Percentiles rank a stretch among this genome's conserved stretches.
Conservation (phyloP, 2,113 vertebrate species). For the Zosterops borbonicus region DNA sequence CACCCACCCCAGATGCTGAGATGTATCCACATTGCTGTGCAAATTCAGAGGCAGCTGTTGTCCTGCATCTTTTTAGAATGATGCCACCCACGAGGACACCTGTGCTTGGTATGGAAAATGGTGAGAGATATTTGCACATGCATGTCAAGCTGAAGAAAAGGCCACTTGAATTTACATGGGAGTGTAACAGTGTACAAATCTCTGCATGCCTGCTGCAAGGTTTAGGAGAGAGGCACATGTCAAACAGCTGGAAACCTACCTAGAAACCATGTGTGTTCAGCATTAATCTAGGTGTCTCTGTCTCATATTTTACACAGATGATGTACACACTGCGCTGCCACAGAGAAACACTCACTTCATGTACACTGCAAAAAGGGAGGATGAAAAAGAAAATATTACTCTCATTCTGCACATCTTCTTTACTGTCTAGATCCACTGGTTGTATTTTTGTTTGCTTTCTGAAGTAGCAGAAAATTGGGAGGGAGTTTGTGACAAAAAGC, state of each 20-base stretch:
- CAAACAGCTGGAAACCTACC: neutral
- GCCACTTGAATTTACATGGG: neutral
- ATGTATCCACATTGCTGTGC: rapidly evolving
- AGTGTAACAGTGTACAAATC: neutral
- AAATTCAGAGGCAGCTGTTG: neutral
- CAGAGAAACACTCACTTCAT: neutral
- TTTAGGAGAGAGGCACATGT: neutral
- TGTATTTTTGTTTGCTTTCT: conserved; percentile 52
- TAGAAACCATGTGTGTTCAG: neutral
- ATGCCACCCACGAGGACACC: neutral
- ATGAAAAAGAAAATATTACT: neutral
- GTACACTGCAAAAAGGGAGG: neutral
- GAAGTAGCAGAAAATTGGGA: conserved; percentile 55
- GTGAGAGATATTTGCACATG: neutral
- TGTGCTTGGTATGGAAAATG: neutral
- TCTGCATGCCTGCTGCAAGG: neutral
- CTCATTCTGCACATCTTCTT: neutral
- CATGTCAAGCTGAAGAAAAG: neutral
- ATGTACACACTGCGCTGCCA: neutral
- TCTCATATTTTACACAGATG: neutral
- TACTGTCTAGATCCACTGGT: neutral
- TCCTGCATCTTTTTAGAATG: neutral
- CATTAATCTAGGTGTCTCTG: neutral
- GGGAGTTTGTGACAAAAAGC: conserved; percentile 56
- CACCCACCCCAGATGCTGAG: neutral